Conservation (phyloP, 2,797 vertebrate species). For the Anguilla obscura region DNA sequence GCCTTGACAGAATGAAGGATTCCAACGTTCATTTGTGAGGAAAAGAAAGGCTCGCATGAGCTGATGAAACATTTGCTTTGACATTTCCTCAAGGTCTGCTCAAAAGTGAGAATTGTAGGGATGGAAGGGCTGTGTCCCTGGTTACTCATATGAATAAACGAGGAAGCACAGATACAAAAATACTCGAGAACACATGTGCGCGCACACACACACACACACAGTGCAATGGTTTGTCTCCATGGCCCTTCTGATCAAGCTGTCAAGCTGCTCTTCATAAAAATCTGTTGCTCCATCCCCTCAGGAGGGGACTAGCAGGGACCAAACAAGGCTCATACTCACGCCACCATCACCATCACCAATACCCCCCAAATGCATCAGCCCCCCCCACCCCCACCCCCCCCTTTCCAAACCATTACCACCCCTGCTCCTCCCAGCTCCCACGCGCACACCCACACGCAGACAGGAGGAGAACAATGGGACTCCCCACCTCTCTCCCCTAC, state of each 20-base stretch:
- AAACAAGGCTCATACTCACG: conserved; percentile 23
- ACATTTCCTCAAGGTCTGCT: background rate
- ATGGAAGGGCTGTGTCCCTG: background rate
- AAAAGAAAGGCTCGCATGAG: background rate
- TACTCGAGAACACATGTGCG: background rate
- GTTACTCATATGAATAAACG: background rate
- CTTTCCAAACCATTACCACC: background rate
- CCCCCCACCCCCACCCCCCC: conserved; percentile 13
- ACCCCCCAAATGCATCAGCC: conserved; percentile 26
- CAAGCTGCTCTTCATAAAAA: conserved; percentile 43
- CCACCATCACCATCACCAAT: conserved; percentile 37
- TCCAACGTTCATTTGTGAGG: background rate
- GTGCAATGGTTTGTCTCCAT: background rate
- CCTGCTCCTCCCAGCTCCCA: conserved; percentile 46
- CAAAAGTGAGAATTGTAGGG: background rate
- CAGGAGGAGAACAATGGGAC: conserved; percentile 60
- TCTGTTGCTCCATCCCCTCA: conserved; percentile 51
- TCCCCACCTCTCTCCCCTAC: conserved; percentile 64
- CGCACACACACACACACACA: background rate
- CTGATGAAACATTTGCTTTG: background rate
- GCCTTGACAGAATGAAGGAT: background rate
- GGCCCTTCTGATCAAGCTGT: background rate
- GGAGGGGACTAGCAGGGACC: conserved; percentile 35
- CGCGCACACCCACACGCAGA: conserved; percentile 41
- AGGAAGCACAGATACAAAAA: background rate